These are phyloP conservation scores for Cebus imitator DNA, from an alignment of 2,113 vertebrate genomes.

Conservation along the genomic window DNA sequence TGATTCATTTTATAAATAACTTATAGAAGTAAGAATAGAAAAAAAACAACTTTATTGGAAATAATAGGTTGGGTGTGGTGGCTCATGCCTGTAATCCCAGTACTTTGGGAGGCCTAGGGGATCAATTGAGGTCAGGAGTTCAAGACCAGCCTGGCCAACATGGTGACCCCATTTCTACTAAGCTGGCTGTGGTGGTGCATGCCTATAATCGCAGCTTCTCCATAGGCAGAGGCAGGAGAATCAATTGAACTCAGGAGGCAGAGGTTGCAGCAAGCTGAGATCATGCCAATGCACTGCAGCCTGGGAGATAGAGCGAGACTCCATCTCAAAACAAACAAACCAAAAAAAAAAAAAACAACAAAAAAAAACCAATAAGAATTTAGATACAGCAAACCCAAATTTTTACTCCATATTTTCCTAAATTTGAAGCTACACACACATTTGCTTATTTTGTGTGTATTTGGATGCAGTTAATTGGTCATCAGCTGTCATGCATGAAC, in stretches of 20 bases:
- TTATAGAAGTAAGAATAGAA: background rate
- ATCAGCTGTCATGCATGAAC: background rate
- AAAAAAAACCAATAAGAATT: background rate
- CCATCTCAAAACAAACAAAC: background rate
- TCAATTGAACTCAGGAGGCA: background rate
- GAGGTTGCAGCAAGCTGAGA: background rate
- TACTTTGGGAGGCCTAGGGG: background rate
- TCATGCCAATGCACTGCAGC: too few species aligned
- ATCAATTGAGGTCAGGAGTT: background rate
- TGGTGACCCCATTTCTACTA: background rate
- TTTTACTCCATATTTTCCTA: slow-evolving; percentile 7
- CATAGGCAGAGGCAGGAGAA: background rate
- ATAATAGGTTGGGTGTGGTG: background rate
- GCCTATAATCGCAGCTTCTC: background rate
- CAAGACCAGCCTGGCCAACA: background rate
- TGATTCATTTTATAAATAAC: background rate
- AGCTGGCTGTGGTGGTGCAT: background rate
- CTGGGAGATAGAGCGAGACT: background rate
- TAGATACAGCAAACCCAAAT: background rate
- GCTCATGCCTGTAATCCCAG: background rate
- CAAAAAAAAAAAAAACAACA: too few species aligned
- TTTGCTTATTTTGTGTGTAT: background rate
- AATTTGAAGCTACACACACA: background rate
- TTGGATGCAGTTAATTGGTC: background rate
- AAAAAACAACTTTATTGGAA: slow-evolving; percentile 1